phyloP scores from a whole-genome alignment of 1,140 invertebrate species.

The Dinothrombium tinctorium region DNA sequence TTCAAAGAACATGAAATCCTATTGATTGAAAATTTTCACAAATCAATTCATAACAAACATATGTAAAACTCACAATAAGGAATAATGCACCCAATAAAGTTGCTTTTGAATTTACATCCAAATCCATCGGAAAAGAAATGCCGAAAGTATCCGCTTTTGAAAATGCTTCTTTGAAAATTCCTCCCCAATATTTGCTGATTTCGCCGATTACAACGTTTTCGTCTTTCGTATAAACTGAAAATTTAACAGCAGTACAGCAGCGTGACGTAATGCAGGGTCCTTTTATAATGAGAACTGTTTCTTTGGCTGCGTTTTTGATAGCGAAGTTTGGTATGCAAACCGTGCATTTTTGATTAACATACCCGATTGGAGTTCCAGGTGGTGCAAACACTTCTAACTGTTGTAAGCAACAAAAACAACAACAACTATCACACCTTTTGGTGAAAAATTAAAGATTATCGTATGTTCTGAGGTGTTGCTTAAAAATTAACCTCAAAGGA shows the following conservation, averaged over 20 bases:
- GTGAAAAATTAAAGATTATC: no score
- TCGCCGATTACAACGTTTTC: constrained; percentile 29
- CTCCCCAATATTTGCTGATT: constrained; percentile 50
- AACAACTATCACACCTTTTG: constrained; percentile 48
- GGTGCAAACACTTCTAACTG: constrained; percentile 38
- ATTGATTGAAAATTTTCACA: no score
- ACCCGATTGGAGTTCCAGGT: constrained; percentile 39
- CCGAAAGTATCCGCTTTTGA: constrained; percentile 50
- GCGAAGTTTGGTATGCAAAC: constrained; percentile 43
- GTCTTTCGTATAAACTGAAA: constrained; percentile 23
- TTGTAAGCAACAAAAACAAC: constrained; percentile 60
- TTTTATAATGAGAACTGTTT: constrained; percentile 45
- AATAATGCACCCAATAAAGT: constrained; percentile 41
- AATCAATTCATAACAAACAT: background rate
- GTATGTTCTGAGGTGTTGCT: no score
- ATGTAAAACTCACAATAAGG: constrained; percentile 15
- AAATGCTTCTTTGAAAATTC: constrained; percentile 37
- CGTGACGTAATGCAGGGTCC: constrained; percentile 55
- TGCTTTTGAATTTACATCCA: constrained; percentile 56
- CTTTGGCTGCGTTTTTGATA: constrained; percentile 3
- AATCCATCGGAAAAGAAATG: constrained; percentile 46
- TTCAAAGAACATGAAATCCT: background rate
- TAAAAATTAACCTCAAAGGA: constrained; percentile 33
- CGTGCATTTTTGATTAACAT: constrained; percentile 59
- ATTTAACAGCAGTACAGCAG: constrained; percentile 51